phyloP scores from a whole-genome alignment of 2,888 invertebrate genomes.

The Calameuta idolon region DNA sequence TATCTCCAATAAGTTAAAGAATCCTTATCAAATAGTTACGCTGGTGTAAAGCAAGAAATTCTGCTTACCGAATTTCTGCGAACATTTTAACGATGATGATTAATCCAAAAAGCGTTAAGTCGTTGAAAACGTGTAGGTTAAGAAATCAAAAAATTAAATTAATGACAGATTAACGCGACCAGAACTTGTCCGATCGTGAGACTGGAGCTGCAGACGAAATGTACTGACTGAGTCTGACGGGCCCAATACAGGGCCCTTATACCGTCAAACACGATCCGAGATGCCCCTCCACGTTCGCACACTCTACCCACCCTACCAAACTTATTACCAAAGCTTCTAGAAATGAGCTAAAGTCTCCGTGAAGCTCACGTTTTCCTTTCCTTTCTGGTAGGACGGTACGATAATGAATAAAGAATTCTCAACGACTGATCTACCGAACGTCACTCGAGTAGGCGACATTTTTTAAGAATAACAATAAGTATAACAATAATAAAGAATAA shows the following conservation, averaged over 20 bases:
- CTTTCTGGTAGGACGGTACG: neutral
- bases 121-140: neutral
- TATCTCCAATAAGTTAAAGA: neutral
- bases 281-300: slow-evolving; percentile 33
- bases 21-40: neutral
- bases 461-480: neutral
- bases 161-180: neutral
- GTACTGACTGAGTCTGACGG: slow-evolving; percentile 46
- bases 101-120: neutral
- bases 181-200: neutral
- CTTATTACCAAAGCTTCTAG: neutral
- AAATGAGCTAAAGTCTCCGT: neutral
- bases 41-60: neutral
- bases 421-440: neutral
- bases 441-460: neutral
- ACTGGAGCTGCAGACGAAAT: slow-evolving; percentile 40
- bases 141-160: neutral
- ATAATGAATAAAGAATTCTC: neutral
- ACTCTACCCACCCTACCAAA: neutral
- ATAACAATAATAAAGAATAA: too few species aligned
- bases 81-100: neutral
- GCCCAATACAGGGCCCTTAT: slow-evolving; percentile 49
- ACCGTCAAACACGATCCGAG: slow-evolving; percentile 45
- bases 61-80: neutral
- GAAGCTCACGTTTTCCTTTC: neutral